Percentiles rank a stretch among this genome's conserved stretches.
Evolutionary conservation across 2,113 vertebrate genomes (phyloP).

Genomic region (western clawed frog (Xenopus tropicalis)): UCB_Xtro_10.0 CM004444.2:42479501-42480000

Average conservation of each 20-base stretch:
- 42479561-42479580: conserved; percentile 24
- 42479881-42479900: conserved; percentile 16
- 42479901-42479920: neutral
- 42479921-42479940: conserved; percentile 23
- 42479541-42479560: conserved; percentile 38
- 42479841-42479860: neutral
- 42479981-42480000: neutral
- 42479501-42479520: conserved; percentile 24
- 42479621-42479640: too few relatives aligned
- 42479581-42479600: too few relatives aligned
- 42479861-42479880: conserved; percentile 4
- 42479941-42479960: conserved; percentile 19
- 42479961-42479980: neutral
- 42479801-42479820: neutral
- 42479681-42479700: too few relatives aligned
- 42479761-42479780: too few relatives aligned
- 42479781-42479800: neutral
- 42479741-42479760: too few relatives aligned
- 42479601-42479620: too few relatives aligned
- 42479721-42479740: too few relatives aligned
- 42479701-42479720: too few relatives aligned
- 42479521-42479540: conserved; percentile 31
- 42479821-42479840: too few relatives aligned
- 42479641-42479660: too few relatives aligned
- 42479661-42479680: too few relatives aligned